These are phyloP conservation scores for Phylloscopus trochiloides DNA, from an alignment of 2,113 vertebrate genomes.

Conservation along the genomic window DNA sequence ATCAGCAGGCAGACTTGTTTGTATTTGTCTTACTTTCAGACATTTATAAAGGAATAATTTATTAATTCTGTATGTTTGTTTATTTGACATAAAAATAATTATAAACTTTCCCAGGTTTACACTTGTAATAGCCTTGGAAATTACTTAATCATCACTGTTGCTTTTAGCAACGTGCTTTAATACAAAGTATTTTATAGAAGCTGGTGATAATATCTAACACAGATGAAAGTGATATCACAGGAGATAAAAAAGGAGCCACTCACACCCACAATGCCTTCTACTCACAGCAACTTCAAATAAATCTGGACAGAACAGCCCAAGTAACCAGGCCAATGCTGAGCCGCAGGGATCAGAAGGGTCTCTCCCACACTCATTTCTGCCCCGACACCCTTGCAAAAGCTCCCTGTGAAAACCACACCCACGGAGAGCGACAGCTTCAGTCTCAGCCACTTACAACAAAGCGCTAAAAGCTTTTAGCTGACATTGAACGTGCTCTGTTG, in stretches of 20 bases:
- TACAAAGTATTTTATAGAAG: background rate
- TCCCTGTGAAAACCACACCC: background rate
- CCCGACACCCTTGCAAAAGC: background rate
- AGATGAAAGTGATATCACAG: background rate
- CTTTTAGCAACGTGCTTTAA: background rate
- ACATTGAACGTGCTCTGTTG: rapidly evolving
- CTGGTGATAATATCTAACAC: background rate
- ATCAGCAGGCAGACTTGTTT: background rate
- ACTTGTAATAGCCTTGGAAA: background rate
- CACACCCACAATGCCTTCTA: background rate
- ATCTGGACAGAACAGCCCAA: background rate
- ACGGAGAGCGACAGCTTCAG: background rate
- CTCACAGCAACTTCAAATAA: background rate
- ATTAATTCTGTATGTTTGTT: background rate
- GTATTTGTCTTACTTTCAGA: background rate
- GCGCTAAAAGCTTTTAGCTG: background rate
- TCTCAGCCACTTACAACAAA: rapidly evolving
- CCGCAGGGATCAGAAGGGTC: rapidly evolving
- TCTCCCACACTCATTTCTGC: background rate
- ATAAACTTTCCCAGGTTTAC: background rate
- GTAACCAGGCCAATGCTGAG: background rate
- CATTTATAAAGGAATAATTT: background rate
- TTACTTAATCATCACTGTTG: background rate
- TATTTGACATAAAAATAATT: background rate
- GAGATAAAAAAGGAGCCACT: background rate